These are phyloP conservation scores for Caenorhabditis sp. DNA, from an alignment of 2,888 invertebrate genomes.

Conservation along the genomic window DNA sequence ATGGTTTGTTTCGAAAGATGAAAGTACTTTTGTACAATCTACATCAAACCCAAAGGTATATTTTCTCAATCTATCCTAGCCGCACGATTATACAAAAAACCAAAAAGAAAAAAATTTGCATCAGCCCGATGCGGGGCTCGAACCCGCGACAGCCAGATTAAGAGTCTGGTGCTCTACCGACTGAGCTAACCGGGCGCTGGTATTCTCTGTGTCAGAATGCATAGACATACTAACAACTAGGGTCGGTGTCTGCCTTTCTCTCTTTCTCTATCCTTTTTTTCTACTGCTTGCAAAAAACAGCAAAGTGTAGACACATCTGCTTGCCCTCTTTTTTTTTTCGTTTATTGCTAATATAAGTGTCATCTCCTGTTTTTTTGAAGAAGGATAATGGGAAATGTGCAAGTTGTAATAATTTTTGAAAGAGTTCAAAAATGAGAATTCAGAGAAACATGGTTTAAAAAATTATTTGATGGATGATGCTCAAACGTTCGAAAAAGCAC, in stretches of 20 bases:
- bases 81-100: neutral
- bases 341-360: neutral
- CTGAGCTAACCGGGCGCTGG: slow-evolving; percentile 66
- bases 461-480: no score
- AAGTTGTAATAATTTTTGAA: neutral
- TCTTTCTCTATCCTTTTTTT: neutral
- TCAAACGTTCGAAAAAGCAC: no score
- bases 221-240: neutral
- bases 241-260: neutral
- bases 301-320: neutral
- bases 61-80: neutral
- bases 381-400: neutral
- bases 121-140: slow-evolving; percentile 69
- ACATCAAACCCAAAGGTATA: no score
- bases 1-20: slow-evolving; percentile 15
- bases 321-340: neutral
- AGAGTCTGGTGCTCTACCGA: slow-evolving; percentile 70
- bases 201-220: neutral
- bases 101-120: slow-evolving; percentile 9
- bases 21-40: neutral
- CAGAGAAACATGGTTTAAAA: no score
- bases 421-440: neutral
- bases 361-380: neutral
- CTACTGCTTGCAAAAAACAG: neutral
- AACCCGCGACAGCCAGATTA: slow-evolving; percentile 70